Evolutionary conservation across 2,113 vertebrate genomes (phyloP).

Genomic region (Alces alces): DNA sequence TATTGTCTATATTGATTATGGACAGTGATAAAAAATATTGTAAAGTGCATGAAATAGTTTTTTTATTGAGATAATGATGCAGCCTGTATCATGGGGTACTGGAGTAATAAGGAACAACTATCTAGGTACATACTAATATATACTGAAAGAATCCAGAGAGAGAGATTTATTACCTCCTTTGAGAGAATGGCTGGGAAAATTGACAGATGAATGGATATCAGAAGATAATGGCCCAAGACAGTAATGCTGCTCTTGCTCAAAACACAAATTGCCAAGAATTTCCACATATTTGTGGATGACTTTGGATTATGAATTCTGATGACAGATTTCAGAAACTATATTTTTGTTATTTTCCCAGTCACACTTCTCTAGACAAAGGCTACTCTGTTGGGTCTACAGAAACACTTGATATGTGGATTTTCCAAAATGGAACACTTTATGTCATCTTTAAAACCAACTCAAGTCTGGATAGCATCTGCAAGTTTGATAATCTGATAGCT

Average conservation of each 20-base stretch:
- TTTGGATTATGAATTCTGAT: conserved; percentile 2
- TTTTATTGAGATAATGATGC: background rate
- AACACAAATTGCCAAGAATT: background rate
- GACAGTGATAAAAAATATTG: background rate
- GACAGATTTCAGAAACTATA: conserved; percentile 13
- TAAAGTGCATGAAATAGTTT: conserved; percentile 23
- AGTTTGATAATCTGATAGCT: background rate
- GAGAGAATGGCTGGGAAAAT: background rate
- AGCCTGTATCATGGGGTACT: background rate
- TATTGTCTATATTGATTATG: background rate
- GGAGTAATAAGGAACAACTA: background rate
- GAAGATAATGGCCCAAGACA: background rate
- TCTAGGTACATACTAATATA: background rate
- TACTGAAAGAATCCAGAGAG: background rate
- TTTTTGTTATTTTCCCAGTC: background rate
- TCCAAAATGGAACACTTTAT: background rate
- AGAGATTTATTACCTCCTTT: background rate
- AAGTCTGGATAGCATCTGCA: background rate
- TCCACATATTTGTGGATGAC: background rate
- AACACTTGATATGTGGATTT: conserved; percentile 9
- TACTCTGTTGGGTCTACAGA: background rate
- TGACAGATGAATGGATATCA: background rate
- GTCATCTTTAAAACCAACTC: background rate
- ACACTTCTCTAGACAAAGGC: background rate
- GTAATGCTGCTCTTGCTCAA: background rate